Base-by-base conservation (phyloP, 1,140 invertebrate species). In the Homalodisca vitripennis region DNA sequence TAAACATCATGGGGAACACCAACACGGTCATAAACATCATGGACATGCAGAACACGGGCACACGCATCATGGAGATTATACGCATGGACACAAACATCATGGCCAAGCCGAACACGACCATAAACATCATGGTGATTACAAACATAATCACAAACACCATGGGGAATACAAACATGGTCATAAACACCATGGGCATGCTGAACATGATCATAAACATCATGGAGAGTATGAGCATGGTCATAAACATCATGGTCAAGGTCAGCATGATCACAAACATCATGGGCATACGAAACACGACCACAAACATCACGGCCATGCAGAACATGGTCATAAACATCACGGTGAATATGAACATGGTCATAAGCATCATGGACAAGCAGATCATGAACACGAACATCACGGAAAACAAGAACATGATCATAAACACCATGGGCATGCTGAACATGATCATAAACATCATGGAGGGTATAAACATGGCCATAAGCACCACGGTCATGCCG, bases 401-500 rank as follows among this genome's bases (percentile, higher is more conserved):
- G 63, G 63, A 3, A 6, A 66, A 1, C 32, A 32, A 1, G 26
- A 66, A 66, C 63, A 66, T 27, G 17, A 14, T 3, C 63, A 66
- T 26, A 47, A 24, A 10, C 63, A 66, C 26, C 32, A 66, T 47
- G 63, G 63, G 12, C 63, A 66, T 47, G 31, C 31, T 24, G 63
- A 66, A 66, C 63, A 66, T 46, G 32, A 22, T 1, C 63, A 66
- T 32, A 63, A 63, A 32, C 60, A 63, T 63, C 30, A 63, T n/a
- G 60, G 60, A 13, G 13, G 34, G 2, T 51, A n/a, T 32, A 34
- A 68, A 60, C 67, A 68, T 22, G 27, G 29, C 1, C 67, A 68
- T 20, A 46, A 69, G 3, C 68, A 69, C 32, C n/a, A 48, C 17
- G 68, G 68, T 14, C 68, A 69, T 27, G 53, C 55, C 10, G 68